phyloP scores from a whole-genome alignment of 2,888 invertebrate species.

The Drosophila leonis region DNA sequence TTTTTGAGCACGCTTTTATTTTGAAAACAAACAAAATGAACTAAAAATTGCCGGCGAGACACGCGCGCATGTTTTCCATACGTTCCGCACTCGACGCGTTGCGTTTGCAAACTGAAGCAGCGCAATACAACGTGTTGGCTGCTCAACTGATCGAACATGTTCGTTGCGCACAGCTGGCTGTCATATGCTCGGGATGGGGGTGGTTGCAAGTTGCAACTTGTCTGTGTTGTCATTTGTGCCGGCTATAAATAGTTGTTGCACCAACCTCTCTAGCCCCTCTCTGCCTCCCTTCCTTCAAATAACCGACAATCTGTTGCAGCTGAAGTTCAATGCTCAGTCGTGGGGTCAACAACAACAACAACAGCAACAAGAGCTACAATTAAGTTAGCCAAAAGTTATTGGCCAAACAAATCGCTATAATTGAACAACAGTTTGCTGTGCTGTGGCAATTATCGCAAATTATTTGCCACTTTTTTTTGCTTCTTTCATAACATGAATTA shows the following conservation, averaged over 20 bases:
- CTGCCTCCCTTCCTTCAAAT: background rate
- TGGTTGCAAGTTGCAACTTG: slow-evolving; percentile 18
- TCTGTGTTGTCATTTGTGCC: slow-evolving; percentile 10
- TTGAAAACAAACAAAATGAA: slow-evolving; percentile 56
- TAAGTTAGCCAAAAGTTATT: slow-evolving; percentile 68
- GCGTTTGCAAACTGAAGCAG: slow-evolving; percentile 38
- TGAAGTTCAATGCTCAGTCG: slow-evolving; percentile 69
- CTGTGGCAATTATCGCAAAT: slow-evolving; percentile 68
- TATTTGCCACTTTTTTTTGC: slow-evolving; percentile 23
- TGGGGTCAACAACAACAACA: slow-evolving; percentile 43
- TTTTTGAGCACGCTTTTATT: slow-evolving; percentile 35
- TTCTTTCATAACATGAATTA: slow-evolving; percentile 25
- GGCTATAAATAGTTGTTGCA: slow-evolving; percentile 55
- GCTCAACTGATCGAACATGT: slow-evolving; percentile 23
- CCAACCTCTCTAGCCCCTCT: background rate
- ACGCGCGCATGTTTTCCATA: slow-evolving; percentile 4
- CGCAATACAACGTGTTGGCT: slow-evolving; percentile 12
- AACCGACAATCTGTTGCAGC: background rate
- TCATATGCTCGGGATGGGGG: slow-evolving; percentile 14
- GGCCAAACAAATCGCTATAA: slow-evolving; percentile 63
- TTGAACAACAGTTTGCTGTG: slow-evolving; percentile 57
- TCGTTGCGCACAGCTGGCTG: slow-evolving; percentile 27
- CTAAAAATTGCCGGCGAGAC: slow-evolving; percentile 40
- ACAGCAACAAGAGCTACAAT: slow-evolving; percentile 43
- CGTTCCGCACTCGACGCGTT: slow-evolving; percentile 47